Evolutionary conservation across 2,113 vertebrate species (phyloP).

Genomic region (Arvicanthis niloticus): DNA sequence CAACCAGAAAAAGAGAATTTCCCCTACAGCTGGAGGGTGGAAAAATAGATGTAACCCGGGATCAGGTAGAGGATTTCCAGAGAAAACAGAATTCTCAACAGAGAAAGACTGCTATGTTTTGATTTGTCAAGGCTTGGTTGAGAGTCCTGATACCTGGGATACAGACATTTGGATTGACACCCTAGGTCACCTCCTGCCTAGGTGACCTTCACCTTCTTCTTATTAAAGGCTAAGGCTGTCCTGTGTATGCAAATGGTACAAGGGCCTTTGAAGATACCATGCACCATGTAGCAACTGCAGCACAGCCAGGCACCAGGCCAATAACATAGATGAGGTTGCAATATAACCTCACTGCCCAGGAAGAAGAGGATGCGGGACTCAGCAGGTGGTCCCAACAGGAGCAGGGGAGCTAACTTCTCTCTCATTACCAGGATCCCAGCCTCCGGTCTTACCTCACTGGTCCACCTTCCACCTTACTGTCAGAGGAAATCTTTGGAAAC

Average conservation of each 20-base stretch:
- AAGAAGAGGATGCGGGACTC: not conserved
- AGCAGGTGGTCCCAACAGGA: not conserved
- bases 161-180: not conserved
- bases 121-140: not conserved
- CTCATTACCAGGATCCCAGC: not conserved
- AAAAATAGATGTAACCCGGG: slow-evolving; percentile 50
- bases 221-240: not conserved
- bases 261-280: not conserved
- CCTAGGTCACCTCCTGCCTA: not conserved
- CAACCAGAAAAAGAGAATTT: slow-evolving; percentile 30
- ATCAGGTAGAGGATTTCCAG: slow-evolving; percentile 38
- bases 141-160: not conserved
- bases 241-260: not conserved
- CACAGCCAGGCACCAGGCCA: not conserved
- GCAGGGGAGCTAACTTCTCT: not conserved
- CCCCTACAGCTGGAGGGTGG: slow-evolving; percentile 48
- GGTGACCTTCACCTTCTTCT: not conserved
- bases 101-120: slow-evolving; percentile 20
- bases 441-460: not conserved
- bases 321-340: not conserved
- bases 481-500: slow-evolving; percentile 25
- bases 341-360: not conserved
- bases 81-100: slow-evolving; percentile 55
- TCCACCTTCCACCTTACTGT: not conserved
- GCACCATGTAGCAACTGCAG: too few species aligned